Conservation (phyloP, 92 coral and sea anemone genomes). For the Heliopora coerulea region DNA sequence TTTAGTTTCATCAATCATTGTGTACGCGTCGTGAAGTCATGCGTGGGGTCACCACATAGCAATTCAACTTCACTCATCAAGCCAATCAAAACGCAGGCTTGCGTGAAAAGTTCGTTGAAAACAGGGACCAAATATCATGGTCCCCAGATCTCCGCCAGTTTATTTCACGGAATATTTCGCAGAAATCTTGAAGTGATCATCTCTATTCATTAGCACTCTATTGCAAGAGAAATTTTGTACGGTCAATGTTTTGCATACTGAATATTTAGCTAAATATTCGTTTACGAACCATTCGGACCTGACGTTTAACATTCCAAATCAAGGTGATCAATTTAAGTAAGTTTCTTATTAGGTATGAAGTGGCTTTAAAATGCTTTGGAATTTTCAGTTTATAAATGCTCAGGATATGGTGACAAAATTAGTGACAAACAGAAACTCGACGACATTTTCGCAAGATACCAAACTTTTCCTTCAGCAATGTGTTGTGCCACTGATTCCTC, state of each 20-base stretch:
- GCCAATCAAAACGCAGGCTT: slow-evolving; percentile 69
- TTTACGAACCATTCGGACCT: slow-evolving; percentile 1
- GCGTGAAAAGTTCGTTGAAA: slow-evolving; percentile 32
- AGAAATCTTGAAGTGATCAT: too few relatives aligned
- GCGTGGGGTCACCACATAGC: slow-evolving; percentile 81
- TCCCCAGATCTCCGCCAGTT: slow-evolving; percentile 22
- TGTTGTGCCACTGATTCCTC: too few relatives aligned
- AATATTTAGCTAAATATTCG: too few relatives aligned
- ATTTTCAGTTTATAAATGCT: not conserved
- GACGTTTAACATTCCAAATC: not conserved
- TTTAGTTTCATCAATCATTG: slow-evolving; percentile 47
- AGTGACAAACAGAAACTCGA: too few relatives aligned
- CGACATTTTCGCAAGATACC: not conserved
- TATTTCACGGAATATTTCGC: too few relatives aligned
- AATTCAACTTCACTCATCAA: slow-evolving; percentile 24
- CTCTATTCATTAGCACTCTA: too few relatives aligned
- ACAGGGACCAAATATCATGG: not conserved
- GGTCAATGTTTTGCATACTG: too few relatives aligned
- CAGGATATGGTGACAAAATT: too few relatives aligned
- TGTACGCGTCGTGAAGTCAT: slow-evolving; percentile 58
- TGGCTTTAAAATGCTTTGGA: not conserved
- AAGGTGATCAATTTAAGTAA: not conserved
- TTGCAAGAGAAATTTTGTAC: too few relatives aligned
- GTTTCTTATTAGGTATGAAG: too few relatives aligned
- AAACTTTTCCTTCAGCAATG: too few relatives aligned